Base-by-base conservation (phyloP, 2,888 invertebrate genomes). In the Eilema griseolum region DNA sequence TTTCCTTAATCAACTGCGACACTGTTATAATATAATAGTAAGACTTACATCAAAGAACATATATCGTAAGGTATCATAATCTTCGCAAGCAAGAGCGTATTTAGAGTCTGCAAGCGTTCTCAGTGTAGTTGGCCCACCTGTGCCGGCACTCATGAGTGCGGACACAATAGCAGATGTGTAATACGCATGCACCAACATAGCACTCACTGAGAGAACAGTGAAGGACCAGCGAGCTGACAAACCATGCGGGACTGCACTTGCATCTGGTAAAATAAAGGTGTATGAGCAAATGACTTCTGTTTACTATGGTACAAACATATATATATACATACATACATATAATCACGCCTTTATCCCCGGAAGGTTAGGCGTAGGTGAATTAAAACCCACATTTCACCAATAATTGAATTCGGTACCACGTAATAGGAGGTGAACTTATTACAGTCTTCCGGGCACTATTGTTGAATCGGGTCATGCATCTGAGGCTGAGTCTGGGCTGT, bases 131-230 rank as follows among this genome's bases (percentile, higher is more conserved):
- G 90, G 92, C 0, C 93, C 93, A 16, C 88, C 88, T 57, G 87
- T 81, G 0, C 93, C 93, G 0, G 89, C 85, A 77, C 90, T 90
- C 94, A 94, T 91, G 10, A 94, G 87, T 0, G 91, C 89, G 0
- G 94, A 94, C 2, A 94, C 93, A 2, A 94, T 91, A 4, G 94
- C 93, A 0, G 93, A 94, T 0, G 94, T 92, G 74, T 94, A 94
- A 80, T 94, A 94, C 0, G 94, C 93, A 67, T 94, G 92, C 1
- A 94, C 89, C 52, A 94, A 76, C 93, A 94, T 94, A 0, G 93
- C 89, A 11, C 90, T 90, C 12, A 91, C 74, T 0, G 94, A 94
- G 3, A 94, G 76, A 0, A 92, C 90, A 2, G 88, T 81, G 79
- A 94, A 94, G 0, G 90, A 88, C 86, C 90, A 88, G 0, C 94